Evolutionary conservation across 2,797 vertebrate genomes (phyloP).

Genomic region (Sparus aurata): DNA sequence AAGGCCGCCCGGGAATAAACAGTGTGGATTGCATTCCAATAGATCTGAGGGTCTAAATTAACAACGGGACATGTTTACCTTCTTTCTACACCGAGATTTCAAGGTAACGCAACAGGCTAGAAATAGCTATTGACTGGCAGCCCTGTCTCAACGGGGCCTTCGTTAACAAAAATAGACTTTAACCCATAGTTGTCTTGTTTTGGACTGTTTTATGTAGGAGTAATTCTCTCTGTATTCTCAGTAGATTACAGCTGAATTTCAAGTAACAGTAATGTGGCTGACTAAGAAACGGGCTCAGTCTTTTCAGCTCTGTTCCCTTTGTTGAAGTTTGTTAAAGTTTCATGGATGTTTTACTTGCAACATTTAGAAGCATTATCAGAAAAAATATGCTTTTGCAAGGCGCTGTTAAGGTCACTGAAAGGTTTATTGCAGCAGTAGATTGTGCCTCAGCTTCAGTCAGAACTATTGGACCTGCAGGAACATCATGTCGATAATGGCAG

Average conservation of each 20-base stretch:
- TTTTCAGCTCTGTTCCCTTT: not conserved
- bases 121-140: slow-evolving; percentile 24
- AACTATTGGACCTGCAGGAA: not conserved
- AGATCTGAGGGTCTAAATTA: not conserved
- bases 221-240: not conserved
- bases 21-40: not conserved
- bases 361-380: not conserved
- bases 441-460: not conserved
- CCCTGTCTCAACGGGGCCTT: not conserved
- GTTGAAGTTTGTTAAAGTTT: not conserved
- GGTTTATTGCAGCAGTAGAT: too few species aligned
- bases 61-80: not conserved
- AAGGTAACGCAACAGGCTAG: not conserved
- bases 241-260: not conserved
- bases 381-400: not conserved
- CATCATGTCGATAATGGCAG: not conserved
- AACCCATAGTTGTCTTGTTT: slow-evolving; percentile 11
- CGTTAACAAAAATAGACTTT: slow-evolving; percentile 16
- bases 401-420: not conserved
- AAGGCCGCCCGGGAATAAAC: not conserved
- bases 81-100: not conserved
- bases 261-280: not conserved
- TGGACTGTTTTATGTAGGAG: not conserved
- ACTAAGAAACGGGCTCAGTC: not conserved
- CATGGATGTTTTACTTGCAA: not conserved